Conservation (phyloP, 2,113 vertebrate species). For the Microtus ochrogaster region DNA sequence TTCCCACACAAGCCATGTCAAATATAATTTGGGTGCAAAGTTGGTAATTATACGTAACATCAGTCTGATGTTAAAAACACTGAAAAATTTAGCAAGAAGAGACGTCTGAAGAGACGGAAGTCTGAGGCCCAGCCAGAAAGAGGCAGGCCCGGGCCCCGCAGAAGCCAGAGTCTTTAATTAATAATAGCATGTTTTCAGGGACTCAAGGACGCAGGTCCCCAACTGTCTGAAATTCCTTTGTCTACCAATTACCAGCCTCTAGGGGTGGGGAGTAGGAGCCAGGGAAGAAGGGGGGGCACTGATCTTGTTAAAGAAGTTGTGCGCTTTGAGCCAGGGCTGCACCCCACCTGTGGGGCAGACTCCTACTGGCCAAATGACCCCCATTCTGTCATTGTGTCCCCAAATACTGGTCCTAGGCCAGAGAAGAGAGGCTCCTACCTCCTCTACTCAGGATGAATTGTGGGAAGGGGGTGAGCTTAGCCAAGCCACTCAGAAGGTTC, state of each 20-base stretch:
- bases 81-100: slow-evolving; percentile 98
- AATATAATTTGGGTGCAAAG: slow-evolving; percentile 97
- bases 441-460: not conserved
- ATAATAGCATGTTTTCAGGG: slow-evolving; percentile 95
- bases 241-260: slow-evolving; percentile 89
- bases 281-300: slow-evolving; percentile 40
- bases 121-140: slow-evolving; percentile 93
- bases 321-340: not conserved
- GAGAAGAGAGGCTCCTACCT: not conserved
- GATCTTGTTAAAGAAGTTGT: slow-evolving; percentile 1
- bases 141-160: slow-evolving; percentile 87
- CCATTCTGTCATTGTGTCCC: not conserved
- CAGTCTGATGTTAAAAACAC: slow-evolving; percentile 97
- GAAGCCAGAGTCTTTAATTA: slow-evolving; percentile 94
- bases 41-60: slow-evolving; percentile 98
- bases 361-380: not conserved
- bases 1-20: slow-evolving; percentile 96
- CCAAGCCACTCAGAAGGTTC: not conserved
- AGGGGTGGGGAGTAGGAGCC: not conserved
- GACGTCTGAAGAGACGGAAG: slow-evolving; percentile 95
- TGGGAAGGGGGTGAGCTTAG: not conserved
- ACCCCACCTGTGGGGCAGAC: not conserved
- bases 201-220: slow-evolving; percentile 88
- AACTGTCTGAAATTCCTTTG: slow-evolving; percentile 90
- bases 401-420: not conserved